Evolutionary conservation across 2,113 vertebrate genomes (phyloP).

Genomic region (Oreocharis arfaki): DNA sequence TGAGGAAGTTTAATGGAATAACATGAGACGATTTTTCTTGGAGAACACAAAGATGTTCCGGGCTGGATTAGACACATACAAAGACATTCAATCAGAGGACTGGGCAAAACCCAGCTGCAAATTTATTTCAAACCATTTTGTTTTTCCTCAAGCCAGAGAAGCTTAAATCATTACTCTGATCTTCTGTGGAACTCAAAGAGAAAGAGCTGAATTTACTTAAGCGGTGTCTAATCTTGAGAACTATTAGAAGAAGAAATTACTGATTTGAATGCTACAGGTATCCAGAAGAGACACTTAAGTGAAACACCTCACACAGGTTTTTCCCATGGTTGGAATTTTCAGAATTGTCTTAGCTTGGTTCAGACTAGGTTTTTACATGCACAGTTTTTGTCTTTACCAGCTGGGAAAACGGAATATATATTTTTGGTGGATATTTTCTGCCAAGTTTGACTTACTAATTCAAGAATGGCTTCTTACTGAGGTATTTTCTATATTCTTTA

Average conservation of each 20-base stretch:
- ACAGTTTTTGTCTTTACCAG: background rate
- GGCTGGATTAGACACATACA: background rate
- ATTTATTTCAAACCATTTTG: background rate
- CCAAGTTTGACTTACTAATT: background rate
- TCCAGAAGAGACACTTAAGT: background rate
- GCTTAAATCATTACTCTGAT: background rate
- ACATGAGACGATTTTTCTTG: background rate
- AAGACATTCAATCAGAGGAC: background rate
- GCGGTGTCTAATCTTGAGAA: background rate
- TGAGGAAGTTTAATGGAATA: background rate
- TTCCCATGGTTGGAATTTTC: background rate
- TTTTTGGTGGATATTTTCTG: background rate
- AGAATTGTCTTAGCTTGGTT: background rate
- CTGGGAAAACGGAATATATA: background rate
- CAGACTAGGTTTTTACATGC: background rate
- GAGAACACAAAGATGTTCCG: background rate
- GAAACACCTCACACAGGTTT: background rate
- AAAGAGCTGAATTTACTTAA: background rate
- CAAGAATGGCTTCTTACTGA: background rate
- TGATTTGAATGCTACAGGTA: background rate
- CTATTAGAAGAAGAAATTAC: background rate
- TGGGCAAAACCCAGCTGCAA: background rate
- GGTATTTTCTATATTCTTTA: background rate
- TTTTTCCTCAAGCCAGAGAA: background rate
- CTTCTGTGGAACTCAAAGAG: background rate